Evolutionary conservation across 2,113 vertebrate genomes (phyloP), one percentile per base, ranked within the genome.

Genomic region (Scophthalmus maximus): DNA sequence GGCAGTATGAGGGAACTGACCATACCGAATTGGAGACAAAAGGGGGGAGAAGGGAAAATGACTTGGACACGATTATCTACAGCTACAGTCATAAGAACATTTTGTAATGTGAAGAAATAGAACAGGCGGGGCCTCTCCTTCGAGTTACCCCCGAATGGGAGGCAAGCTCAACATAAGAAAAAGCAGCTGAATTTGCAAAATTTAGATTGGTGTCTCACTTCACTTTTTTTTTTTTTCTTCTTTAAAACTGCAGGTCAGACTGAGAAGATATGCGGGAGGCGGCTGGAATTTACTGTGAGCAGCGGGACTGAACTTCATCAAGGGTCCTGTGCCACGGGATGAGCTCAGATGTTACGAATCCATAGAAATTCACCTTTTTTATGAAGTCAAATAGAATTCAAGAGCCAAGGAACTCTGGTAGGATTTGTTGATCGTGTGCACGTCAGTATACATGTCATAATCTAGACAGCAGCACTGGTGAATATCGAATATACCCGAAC

Each of bases 21-120:
- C 53, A 0, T 40, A 50, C 9, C 38, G 66, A 66, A 71, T 56
- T 44, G 15, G 25, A 50, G 15, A 65, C 25, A 70, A 75, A 49
- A 22, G 44, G 11, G 38, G 12, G 6, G 8, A 7, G 4, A 58
- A 22, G 29, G 63, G 7, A 15, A 25, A 62, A 44, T 20, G 0
- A 25, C 8, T 30, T 34, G 18, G 22, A 61, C 8, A 23, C 22
- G 20, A 25, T 64, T 46, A 58, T 42, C 15, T 22, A 14, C 1
- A 2, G 47, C 29, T 76, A 2, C 26, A 51, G 63, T 58, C 57
- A 57, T 51, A 73, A 51, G 32, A 52, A 34, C 15, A 36, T 34
- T 4, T 14, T 40, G 9, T 50, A n/a, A 30, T 18, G 38, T 18
- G 10, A 34, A 51, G 55, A 47, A 46, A 60, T 30, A 47, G 52